Conservation (phyloP, 2,888 invertebrate species). For the Phyto melanocephala region DNA sequence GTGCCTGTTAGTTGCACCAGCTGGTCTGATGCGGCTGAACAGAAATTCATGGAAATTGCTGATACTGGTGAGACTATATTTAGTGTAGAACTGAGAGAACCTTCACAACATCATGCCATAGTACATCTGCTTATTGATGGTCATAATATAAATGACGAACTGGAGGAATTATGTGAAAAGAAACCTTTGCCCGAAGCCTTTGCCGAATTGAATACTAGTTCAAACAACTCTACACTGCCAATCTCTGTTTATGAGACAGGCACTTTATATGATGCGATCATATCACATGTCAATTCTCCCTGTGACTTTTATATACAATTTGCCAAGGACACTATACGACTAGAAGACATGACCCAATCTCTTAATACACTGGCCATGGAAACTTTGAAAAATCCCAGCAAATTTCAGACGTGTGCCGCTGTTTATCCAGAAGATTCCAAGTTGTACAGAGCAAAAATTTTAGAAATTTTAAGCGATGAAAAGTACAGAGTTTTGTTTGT, state of each 20-base stretch:
- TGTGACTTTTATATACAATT: slow-evolving; percentile 89
- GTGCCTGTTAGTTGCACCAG: slow-evolving; percentile 81
- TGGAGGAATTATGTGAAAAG: slow-evolving; percentile 81
- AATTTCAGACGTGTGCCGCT: slow-evolving; percentile 84
- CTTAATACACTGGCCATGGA: slow-evolving; percentile 66
- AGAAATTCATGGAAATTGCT: slow-evolving; percentile 84
- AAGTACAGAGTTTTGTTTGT: slow-evolving; percentile 87
- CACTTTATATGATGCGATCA: slow-evolving; percentile 79
- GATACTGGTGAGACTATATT: slow-evolving; percentile 86
- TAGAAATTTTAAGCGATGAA: slow-evolving; percentile 84
- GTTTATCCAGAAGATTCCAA: slow-evolving; percentile 88
- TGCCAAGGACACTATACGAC: slow-evolving; percentile 80
- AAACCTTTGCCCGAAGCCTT: slow-evolving; percentile 66
- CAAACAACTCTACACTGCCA: slow-evolving; percentile 65
- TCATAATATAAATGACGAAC: slow-evolving; percentile 82
- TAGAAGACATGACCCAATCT: slow-evolving; percentile 80
- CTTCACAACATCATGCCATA: slow-evolving; percentile 83
- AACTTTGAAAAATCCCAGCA: slow-evolving; percentile 45
- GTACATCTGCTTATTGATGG: slow-evolving; percentile 83
- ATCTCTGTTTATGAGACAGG: slow-evolving; percentile 66
- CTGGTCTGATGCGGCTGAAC: slow-evolving; percentile 85
- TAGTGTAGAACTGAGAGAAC: slow-evolving; percentile 83
- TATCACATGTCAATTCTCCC: slow-evolving; percentile 86
- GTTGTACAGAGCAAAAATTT: slow-evolving; percentile 93
- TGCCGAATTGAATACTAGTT: slow-evolving; percentile 63